Conservation (phyloP, 37 sponge, comb jelly and placozoan species). For the Amphimedon queenslandica region DNA sequence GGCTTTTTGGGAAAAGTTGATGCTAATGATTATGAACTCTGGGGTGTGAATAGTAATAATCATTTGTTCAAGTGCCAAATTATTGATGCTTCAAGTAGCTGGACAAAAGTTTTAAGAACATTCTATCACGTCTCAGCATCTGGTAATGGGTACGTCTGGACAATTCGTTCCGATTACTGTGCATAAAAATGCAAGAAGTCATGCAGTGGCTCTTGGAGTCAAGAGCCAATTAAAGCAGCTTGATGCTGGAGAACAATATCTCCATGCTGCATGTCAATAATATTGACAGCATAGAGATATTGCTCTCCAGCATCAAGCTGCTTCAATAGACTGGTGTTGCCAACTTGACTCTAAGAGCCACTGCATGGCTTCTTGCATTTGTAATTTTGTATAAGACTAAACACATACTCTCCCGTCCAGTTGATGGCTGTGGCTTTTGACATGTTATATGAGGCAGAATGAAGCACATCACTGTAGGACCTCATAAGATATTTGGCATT, state of each 20-base stretch:
- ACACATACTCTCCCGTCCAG: slow-evolving; percentile 1
- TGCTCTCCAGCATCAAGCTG: slow-evolving; percentile 50
- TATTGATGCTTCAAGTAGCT: slow-evolving; percentile 50
- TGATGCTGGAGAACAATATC: slow-evolving; percentile 45
- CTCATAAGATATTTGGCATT: slow-evolving; percentile 50
- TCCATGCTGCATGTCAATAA: slow-evolving; percentile 44
- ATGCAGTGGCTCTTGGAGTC: slow-evolving; percentile 35
- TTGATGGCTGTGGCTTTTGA: slow-evolving; percentile 34
- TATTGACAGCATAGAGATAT: slow-evolving; percentile 37
- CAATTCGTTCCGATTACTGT: slow-evolving; percentile 18
- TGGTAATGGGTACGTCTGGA: slow-evolving; percentile 76
- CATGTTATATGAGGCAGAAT: neutral
- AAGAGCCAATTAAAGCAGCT: slow-evolving; percentile 38
- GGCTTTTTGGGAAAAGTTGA: slow-evolving; percentile 43
- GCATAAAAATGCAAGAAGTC: slow-evolving; percentile 75
- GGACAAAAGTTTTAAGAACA: slow-evolving; percentile 27
- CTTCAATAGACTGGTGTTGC: slow-evolving; percentile 39
- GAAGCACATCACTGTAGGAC: slow-evolving; percentile 42
- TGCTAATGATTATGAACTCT: slow-evolving; percentile 38
- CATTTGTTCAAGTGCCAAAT: slow-evolving; percentile 21
- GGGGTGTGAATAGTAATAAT: slow-evolving; percentile 23
- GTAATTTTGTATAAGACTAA: too few species aligned
- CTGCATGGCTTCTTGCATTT: slow-evolving; percentile 74
- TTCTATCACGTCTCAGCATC: slow-evolving; percentile 64
- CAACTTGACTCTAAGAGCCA: slow-evolving; percentile 25